phyloP scores from a whole-genome alignment of 2,113 vertebrate species.

The Dromaius novaehollandiae region DNA sequence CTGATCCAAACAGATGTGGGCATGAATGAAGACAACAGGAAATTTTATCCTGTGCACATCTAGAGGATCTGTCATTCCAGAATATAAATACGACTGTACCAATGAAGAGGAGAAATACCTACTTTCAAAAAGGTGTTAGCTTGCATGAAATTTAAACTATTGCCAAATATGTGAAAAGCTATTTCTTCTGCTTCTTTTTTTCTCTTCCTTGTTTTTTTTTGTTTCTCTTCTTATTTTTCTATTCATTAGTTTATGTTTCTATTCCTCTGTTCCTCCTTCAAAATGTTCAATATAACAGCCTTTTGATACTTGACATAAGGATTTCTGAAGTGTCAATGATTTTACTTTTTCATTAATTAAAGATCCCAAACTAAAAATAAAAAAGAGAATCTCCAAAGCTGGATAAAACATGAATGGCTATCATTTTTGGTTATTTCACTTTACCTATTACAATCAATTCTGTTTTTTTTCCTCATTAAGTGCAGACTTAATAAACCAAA shows the following conservation, averaged over 20 bases:
- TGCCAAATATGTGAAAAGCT: not conserved
- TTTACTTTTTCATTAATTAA: not conserved
- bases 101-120: not conserved
- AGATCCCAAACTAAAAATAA: not conserved
- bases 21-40: not conserved
- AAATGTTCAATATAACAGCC: not conserved
- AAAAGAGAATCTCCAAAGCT: not conserved
- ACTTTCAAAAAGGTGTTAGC: not conserved
- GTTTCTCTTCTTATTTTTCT: not conserved
- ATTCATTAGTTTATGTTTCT: not conserved
- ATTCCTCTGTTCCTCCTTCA: not conserved
- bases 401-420: not conserved
- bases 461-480: not conserved
- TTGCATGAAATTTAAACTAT: not conserved
- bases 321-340: not conserved
- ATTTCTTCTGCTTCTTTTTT: not conserved
- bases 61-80: not conserved
- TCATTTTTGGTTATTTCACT: not conserved
- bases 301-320: not conserved
- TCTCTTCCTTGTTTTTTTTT: not conserved
- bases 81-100: not conserved
- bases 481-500: conserved; percentile 12
- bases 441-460: conserved; percentile 2
- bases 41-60: accelerated
- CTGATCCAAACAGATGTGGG: not conserved